Conservation (phyloP, 2,113 vertebrate genomes). For the Clarias gariepinus region DNA sequence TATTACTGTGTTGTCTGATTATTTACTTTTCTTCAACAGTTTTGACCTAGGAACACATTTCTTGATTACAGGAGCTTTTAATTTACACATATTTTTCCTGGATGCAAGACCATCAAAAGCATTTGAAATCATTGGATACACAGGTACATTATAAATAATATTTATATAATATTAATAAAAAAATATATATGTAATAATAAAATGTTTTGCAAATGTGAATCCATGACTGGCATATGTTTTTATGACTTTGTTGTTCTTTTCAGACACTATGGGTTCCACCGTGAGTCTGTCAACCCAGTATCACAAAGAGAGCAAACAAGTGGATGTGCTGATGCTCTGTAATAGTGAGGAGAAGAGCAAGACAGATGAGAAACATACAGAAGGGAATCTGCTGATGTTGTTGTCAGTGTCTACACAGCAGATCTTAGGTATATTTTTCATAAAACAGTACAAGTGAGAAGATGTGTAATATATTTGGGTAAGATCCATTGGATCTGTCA, state of each 20-base stretch:
- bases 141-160: slow-evolving; percentile 34
- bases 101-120: slow-evolving; percentile 79
- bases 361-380: slow-evolving; percentile 34
- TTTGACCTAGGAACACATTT: slow-evolving; percentile 85
- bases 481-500: neutral
- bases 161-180: too few species aligned
- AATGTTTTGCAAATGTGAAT: neutral
- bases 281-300: slow-evolving; percentile 78
- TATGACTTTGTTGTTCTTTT: slow-evolving; percentile 31
- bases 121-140: slow-evolving; percentile 86
- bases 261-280: slow-evolving; percentile 72
- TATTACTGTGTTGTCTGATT: neutral
- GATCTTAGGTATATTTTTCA: slow-evolving; percentile 68
- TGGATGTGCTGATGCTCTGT: slow-evolving; percentile 76
- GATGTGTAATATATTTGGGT: neutral
- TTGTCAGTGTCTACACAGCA: slow-evolving; percentile 69
- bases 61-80: slow-evolving; percentile 74
- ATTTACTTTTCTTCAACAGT: slow-evolving; percentile 64
- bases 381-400: slow-evolving; percentile 68
- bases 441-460: neutral
- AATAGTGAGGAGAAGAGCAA: slow-evolving; percentile 45
- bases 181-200: neutral
- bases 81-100: slow-evolving; percentile 80
- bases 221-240: neutral
- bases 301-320: slow-evolving; percentile 57